Evolutionary conservation across 2,888 invertebrate species (phyloP), one percentile per base, ranked within the genome.

Genomic region (Pristionchus mayeri): DNA sequence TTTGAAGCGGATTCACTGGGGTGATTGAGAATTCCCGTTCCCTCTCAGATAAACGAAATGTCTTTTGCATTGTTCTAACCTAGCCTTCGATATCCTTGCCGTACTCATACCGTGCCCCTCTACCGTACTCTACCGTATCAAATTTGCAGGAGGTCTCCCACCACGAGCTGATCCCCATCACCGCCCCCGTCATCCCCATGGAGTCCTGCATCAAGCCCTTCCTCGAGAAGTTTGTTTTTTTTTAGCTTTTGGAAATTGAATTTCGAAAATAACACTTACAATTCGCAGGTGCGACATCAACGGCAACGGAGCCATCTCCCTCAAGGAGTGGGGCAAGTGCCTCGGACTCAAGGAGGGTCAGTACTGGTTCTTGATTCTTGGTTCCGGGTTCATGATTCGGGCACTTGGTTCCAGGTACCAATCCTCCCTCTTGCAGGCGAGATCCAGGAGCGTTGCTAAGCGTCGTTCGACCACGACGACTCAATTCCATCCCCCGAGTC

Each of bases 121-220:
- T 71, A 40, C 67, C 67, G 40, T 40, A 4, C 60, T 2, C 60
- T 21, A 85, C 34, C 63, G 63, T 63, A 27, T 11, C 18, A 3
- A 27, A 57, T 54, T 87, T 88, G 24, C 87, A 89, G 88, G 86
- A 88, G 88, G 96, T 98, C 71, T 97, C 97, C 40, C 95, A 97
- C 57, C 97, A 97, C 94, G 98, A 98, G 94, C 94, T 98, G 92
- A 97, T 97, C 95, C 97, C 97, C 84, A 97, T 98, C 93, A 95
- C 97, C 86, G 98, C 98, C 81, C 97, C 97, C 3, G 95, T 98
- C 88, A 96, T 98, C 95, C 95, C 97, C 54, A 95, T 98, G 94
- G 98, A 98, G 94, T 98, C 98, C 93, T 98, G 98, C 94, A 98
- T 98, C 94, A 96, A 97, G 86, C 97, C 97, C 60, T 98, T 98